Base-by-base conservation (phyloP, 37 sponge, comb jelly and placozoan genomes). In the Halisarca cf. caerulea region DNA sequence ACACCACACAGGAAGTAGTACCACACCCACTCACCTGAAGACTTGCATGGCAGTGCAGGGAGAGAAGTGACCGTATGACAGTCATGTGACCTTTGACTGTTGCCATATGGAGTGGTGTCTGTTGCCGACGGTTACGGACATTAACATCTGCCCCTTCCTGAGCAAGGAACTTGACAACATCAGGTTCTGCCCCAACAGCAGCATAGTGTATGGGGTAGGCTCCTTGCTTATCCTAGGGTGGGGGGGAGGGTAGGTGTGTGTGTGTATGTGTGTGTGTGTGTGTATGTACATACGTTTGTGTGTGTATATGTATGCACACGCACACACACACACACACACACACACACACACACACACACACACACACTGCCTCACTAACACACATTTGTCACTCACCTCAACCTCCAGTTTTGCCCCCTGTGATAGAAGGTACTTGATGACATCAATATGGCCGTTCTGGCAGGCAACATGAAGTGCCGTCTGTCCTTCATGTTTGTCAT, bases 31-130 rank as follows among this genome's bases (percentile, higher is more conserved):
- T 33, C 45, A 89, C 95, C 90, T 95, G 96, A 3, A 91, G 74
- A 58, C 94, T 88, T 37, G 89, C 44, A 38, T 95, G 96, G 64
- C 94, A 92, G 55, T 85, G 70, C 28, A 82, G 74, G 15, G 44
- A 85, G 47, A 95, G 77, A 0, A 95, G 83, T 9, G 62, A 86
- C 66, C 81, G 71, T 39, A 92, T 92, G 59, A 90, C 91, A 8
- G 70, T 58, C 51, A 86, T 78, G 84, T 97, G 91, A 36, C 95
- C 95, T 57, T 95, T 93, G 78, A 82, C 81, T 20, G 92, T 93
- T 33, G 98, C 98, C 27, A 97, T 80, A 71, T 97, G 98, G 0
- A 97, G 79, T 0, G 98, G 86, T 24, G 95, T 92, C 73, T 95
- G 92, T 75, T 86, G 80, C 66, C 85, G 83, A 62, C 78, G 69